Evolutionary conservation across 2,113 vertebrate genomes (phyloP).

Genomic region (Tragelaphus scriptus): DNA sequence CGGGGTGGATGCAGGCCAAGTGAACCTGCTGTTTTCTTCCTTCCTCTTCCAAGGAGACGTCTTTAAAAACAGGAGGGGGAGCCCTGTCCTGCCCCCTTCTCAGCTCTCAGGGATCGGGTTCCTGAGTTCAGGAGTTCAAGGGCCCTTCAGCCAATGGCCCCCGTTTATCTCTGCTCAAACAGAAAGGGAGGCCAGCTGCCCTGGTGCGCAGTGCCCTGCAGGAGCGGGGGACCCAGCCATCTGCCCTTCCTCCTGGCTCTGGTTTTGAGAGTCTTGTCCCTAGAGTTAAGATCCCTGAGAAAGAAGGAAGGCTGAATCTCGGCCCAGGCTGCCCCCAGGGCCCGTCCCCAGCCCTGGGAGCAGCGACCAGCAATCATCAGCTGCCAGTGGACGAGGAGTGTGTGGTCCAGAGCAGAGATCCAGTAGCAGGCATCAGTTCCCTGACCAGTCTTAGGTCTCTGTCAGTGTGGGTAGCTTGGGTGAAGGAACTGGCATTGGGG

Average conservation of each 20-base stretch:
- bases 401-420: not conserved
- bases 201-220: too few relatives aligned
- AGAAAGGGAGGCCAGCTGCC: not conserved
- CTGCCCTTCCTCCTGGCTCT: not conserved
- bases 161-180: not conserved
- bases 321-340: not conserved
- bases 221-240: accelerated
- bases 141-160: not conserved
- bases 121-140: not conserved
- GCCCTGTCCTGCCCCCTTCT: not conserved
- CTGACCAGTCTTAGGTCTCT: not conserved
- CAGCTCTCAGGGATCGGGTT: not conserved
- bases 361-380: not conserved
- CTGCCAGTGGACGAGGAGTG: not conserved
- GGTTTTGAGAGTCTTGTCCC: not conserved
- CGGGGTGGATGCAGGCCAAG: not conserved
- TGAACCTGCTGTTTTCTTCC: not conserved
- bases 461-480: not conserved
- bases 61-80: not conserved
- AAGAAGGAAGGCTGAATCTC: not conserved
- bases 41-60: not conserved
- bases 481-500: not conserved
- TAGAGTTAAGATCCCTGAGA: not conserved
- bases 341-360: not conserved
- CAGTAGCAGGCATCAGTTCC: too few relatives aligned